Conservation (phyloP, 2,797 vertebrate genomes). For the Tangara arthus region DNA sequence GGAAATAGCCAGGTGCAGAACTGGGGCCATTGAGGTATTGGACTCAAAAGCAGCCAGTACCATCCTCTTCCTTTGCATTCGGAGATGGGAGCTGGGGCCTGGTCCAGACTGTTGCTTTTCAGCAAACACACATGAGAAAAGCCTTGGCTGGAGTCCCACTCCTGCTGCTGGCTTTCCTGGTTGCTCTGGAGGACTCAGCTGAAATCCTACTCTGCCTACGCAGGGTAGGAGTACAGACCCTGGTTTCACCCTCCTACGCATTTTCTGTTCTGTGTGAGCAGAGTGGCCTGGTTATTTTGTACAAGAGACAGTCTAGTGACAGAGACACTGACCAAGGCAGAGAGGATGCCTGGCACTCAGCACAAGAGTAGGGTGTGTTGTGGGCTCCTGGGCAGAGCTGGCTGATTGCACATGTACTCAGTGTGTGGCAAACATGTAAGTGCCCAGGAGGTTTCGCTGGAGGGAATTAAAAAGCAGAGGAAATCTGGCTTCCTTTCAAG, state of each 20-base stretch:
- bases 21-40: no score
- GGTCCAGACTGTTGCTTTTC: neutral
- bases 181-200: neutral
- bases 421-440: neutral
- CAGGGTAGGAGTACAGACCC: neutral
- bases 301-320: neutral
- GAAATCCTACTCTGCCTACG: rapidly evolving
- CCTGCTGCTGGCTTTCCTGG: neutral
- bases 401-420: neutral
- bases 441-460: neutral
- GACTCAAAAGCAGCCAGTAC: neutral
- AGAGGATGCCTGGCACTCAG: neutral
- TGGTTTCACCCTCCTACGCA: neutral
- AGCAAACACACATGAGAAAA: neutral
- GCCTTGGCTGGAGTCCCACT: neutral
- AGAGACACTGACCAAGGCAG: neutral
- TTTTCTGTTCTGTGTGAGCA: neutral
- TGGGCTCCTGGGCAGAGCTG: neutral
- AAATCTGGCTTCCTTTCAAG: neutral
- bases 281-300: neutral
- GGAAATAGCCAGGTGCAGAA: neutral
- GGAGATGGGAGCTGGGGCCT: rapidly evolving
- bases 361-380: rapidly evolving
- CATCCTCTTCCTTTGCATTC: neutral
- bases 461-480: neutral